Evolutionary conservation across 2,113 vertebrate genomes (phyloP).

Genomic region (Caranx melampygus): DNA sequence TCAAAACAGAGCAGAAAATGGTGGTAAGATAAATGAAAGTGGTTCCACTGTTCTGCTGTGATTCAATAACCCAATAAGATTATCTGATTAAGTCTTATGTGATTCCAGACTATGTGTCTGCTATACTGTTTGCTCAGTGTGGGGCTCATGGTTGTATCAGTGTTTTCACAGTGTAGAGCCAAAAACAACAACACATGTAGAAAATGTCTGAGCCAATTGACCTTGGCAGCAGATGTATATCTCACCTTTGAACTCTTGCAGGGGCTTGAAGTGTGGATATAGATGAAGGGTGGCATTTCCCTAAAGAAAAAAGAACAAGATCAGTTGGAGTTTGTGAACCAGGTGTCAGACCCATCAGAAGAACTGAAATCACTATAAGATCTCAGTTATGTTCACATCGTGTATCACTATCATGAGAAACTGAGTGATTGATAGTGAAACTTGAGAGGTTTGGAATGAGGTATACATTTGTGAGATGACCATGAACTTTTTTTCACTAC

Average conservation of each 20-base stretch:
- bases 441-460: not conserved
- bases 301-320: conserved; percentile 60
- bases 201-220: not conserved
- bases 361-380: not conserved
- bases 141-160: not conserved
- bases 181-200: not conserved
- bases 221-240: not conserved
- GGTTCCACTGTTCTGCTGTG: not conserved
- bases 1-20: not conserved
- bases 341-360: not conserved
- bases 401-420: not conserved
- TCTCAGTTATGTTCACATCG: not conserved
- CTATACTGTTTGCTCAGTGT: not conserved
- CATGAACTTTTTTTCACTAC: not conserved
- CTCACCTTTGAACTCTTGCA: conserved; percentile 88
- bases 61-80: not conserved
- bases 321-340: not conserved
- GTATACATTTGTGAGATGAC: not conserved
- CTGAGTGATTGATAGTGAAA: not conserved
- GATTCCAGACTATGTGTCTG: too few species aligned
- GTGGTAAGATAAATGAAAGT: not conserved
- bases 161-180: too few species aligned
- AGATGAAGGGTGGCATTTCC: conserved; percentile 89
- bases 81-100: too few species aligned
- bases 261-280: conserved; percentile 88